Conservation (phyloP, 35 echinoderm and acorn worm species). For the Apostichopus californicus region DNA sequence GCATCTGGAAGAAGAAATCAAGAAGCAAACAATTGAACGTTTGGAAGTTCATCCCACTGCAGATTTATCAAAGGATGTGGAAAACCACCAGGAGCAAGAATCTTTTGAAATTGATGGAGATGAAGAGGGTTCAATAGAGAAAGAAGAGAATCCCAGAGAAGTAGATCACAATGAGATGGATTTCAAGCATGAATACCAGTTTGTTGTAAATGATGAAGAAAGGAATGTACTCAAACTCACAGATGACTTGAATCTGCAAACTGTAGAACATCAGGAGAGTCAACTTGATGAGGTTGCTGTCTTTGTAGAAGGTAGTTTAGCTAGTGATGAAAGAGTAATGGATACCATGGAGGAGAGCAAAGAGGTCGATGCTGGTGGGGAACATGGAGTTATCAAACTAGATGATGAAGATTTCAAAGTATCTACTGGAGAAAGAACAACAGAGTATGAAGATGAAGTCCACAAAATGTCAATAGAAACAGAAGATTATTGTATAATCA, state of each 20-base stretch:
- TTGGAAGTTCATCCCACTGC: background rate
- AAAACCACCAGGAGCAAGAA: background rate
- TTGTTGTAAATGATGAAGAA: background rate
- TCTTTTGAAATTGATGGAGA: background rate
- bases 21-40: background rate
- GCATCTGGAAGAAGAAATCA: background rate
- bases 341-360: background rate
- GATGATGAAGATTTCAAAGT: background rate
- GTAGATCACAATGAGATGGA: conserved; percentile 40
- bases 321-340: background rate
- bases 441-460: background rate
- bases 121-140: background rate
- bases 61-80: too few relatives aligned
- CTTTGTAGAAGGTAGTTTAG: background rate
- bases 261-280: background rate
- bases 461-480: background rate
- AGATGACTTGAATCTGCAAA: background rate
- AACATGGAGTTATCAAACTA: background rate
- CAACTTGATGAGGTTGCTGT: background rate
- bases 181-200: background rate
- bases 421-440: background rate
- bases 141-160: background rate
- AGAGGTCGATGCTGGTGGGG: background rate
- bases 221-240: background rate
- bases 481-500: background rate